Evolutionary conservation across 2,113 vertebrate species (phyloP), one percentile per base, ranked within the genome.

Genomic region (Piaya cayana): DNA sequence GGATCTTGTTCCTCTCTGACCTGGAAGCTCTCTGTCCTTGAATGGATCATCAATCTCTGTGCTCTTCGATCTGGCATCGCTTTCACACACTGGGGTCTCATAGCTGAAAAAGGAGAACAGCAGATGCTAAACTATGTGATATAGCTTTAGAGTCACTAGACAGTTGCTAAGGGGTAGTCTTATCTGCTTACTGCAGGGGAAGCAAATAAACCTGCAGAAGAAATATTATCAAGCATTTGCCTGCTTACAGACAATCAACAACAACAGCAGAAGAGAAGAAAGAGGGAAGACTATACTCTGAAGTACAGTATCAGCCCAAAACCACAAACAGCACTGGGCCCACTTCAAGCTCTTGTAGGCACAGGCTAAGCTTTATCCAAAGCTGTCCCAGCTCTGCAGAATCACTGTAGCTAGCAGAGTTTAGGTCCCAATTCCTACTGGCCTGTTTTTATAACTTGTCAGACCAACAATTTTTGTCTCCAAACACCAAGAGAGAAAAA

Each of bases 71-170:
- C 98, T 98, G 63, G 99, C 98, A 12, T 98, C 97, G 1, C 97
- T 98, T 97, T 99, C 99, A 93, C 99, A 99, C 68, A 98, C 98
- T 12, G 99, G 99, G 76, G 98, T 98, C 98, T 99, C 98, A 83
- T 99, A 99, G 93, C 99, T 99, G 95, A 58, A 97, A 97, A 94
- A 95, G 81, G 65, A 97, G 69, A 96, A 89, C n/a, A 42, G 49
- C 5, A 80, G 52, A 85, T 77, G 26, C 32, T 71, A 23, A 90
- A 64, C 65, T 42, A 27, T n/a, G 15, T 53, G 50, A 80, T 39
- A 83, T 0, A 42, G 39, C 4, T 84, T 81, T 53, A 86, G 32
- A n/a, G 26, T 52, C 77, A 82, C 67, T 64, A 92, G 36, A 56
- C 11, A 34, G 34, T 32, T 86, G 64, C 49, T 63, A 67, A 21